phyloP scores from a whole-genome alignment of 2,888 invertebrate genomes.

The Chydorus sphaericus region DNA sequence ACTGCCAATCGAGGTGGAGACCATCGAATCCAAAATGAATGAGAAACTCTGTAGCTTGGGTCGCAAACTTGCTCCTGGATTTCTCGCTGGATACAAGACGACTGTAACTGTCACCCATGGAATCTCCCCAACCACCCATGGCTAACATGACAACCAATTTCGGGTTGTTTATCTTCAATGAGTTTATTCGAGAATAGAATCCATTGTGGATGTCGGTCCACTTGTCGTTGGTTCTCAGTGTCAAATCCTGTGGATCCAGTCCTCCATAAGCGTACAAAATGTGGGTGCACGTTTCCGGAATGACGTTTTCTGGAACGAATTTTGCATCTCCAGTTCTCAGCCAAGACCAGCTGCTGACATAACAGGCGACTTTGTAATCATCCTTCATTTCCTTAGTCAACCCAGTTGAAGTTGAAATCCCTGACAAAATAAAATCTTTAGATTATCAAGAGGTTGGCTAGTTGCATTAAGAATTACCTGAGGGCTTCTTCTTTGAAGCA shows the following conservation, averaged over 20 bases:
- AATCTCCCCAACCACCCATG: slow-evolving; percentile 92
- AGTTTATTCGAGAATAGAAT: slow-evolving; percentile 61
- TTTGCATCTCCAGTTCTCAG: slow-evolving; percentile 67
- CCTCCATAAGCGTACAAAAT: slow-evolving; percentile 80
- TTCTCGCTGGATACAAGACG: slow-evolving; percentile 51
- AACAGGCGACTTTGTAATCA: slow-evolving; percentile 53
- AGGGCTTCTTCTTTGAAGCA: slow-evolving; percentile 4
- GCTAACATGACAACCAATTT: slow-evolving; percentile 59
- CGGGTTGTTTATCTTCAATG: slow-evolving; percentile 48
- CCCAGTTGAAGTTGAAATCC: too few relatives aligned
- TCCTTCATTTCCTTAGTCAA: slow-evolving; percentile 14
- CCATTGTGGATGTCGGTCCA: slow-evolving; percentile 78
- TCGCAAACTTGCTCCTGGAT: slow-evolving; percentile 51
- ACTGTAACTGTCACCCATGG: slow-evolving; percentile 73
- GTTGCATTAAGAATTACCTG: not conserved
- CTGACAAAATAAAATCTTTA: not conserved
- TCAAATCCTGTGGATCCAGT: slow-evolving; percentile 59
- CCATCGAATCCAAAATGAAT: slow-evolving; percentile 65
- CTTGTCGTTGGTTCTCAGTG: slow-evolving; percentile 67
- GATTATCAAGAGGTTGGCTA: not conserved
- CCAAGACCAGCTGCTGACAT: slow-evolving; percentile 78
- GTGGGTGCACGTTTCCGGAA: slow-evolving; percentile 69
- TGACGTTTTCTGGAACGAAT: slow-evolving; percentile 72
- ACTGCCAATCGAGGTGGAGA: slow-evolving; percentile 85
- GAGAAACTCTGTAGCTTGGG: slow-evolving; percentile 52